Percentiles rank a stretch among this genome's conserved stretches.
Evolutionary conservation across 1,140 invertebrate genomes (phyloP).

Genomic region (Neodiprion virginianus): DNA sequence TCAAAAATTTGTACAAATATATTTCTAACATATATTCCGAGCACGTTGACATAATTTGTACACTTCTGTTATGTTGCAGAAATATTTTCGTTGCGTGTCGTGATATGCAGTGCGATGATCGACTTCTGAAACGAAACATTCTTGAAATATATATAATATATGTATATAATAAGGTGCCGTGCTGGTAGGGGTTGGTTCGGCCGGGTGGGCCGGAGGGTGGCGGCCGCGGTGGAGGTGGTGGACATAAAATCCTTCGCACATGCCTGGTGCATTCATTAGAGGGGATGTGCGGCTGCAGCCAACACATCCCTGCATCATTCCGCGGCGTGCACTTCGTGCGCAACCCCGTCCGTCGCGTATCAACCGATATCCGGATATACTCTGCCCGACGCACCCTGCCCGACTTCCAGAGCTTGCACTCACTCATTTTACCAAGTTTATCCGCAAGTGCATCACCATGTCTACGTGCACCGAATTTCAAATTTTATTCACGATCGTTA

Average conservation of each 20-base stretch:
- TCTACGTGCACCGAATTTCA: too few species aligned
- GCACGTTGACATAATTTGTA: too few species aligned
- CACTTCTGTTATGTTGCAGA: too few species aligned
- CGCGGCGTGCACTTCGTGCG: slow-evolving; percentile 40
- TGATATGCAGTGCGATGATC: too few species aligned
- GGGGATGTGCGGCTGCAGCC: slow-evolving; percentile 58
- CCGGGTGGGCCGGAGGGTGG: slow-evolving; percentile 29
- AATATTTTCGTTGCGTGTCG: too few species aligned
- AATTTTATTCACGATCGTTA: too few species aligned
- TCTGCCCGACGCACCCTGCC: neutral
- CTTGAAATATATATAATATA: too few species aligned
- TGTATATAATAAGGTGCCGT: neutral
- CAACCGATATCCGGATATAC: neutral
- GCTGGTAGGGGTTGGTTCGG: slow-evolving; percentile 12
- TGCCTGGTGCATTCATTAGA: slow-evolving; percentile 62
- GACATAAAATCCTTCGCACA: slow-evolving; percentile 63
- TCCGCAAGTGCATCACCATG: slow-evolving; percentile 14
- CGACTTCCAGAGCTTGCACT: slow-evolving; percentile 13
- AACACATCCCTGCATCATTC: slow-evolving; percentile 39
- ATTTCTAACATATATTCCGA: too few species aligned
- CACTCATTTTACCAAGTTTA: neutral
- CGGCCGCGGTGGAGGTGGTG: slow-evolving; percentile 46
- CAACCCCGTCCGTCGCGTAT: slow-evolving; percentile 14
- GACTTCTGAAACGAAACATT: too few species aligned
- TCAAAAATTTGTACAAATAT: too few species aligned